phyloP scores from a whole-genome alignment of 35 echinoderm and acorn worm species.

The Apostichopus japonicus region DNA sequence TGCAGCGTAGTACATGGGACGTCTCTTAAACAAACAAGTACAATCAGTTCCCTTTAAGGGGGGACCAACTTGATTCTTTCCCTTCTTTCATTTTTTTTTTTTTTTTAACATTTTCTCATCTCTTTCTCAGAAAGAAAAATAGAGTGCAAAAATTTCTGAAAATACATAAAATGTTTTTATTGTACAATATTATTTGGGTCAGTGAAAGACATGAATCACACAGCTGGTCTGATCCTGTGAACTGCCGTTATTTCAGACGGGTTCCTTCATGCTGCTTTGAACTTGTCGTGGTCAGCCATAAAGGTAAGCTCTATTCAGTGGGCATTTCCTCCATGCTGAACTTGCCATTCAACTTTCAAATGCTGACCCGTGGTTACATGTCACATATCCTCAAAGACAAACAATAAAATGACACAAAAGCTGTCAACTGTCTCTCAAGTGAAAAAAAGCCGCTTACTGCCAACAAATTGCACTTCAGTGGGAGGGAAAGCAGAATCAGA shows the following conservation, averaged over 20 bases:
- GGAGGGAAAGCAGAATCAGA: conserved; percentile 66
- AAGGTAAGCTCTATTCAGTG: not conserved
- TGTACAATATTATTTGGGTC: conserved; percentile 68
- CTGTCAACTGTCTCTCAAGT: conserved; percentile 42
- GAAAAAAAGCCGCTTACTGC: conserved; percentile 66
- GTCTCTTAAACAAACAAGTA: conserved; percentile 60
- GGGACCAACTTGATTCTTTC: not conserved
- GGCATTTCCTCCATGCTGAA: conserved; percentile 33
- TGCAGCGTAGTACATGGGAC: conserved; percentile 67
- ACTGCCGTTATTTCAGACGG: conserved; percentile 49
- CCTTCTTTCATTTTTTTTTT: conserved; percentile 31
- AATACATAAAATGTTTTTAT: conserved; percentile 68
- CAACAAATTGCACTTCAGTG: conserved; percentile 70
- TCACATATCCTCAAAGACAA: conserved; percentile 31
- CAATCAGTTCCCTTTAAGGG: conserved; percentile 45
- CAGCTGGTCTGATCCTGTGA: conserved; percentile 59
- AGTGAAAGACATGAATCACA: conserved; percentile 70
- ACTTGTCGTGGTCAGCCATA: conserved; percentile 22
- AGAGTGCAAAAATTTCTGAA: conserved; percentile 65
- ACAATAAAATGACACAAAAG: conserved; percentile 38
- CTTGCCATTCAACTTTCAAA: conserved; percentile 46
- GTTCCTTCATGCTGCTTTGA: conserved; percentile 24
- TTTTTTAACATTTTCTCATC: conserved; percentile 25
- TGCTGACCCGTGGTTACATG: conserved; percentile 37
- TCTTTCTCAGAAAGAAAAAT: conserved; percentile 63